Percentiles rank a stretch among this genome's conserved stretches.
Conservation (phyloP, 64 coral and sea anemone species). For the Catalaphyllia jardinei region DNA sequence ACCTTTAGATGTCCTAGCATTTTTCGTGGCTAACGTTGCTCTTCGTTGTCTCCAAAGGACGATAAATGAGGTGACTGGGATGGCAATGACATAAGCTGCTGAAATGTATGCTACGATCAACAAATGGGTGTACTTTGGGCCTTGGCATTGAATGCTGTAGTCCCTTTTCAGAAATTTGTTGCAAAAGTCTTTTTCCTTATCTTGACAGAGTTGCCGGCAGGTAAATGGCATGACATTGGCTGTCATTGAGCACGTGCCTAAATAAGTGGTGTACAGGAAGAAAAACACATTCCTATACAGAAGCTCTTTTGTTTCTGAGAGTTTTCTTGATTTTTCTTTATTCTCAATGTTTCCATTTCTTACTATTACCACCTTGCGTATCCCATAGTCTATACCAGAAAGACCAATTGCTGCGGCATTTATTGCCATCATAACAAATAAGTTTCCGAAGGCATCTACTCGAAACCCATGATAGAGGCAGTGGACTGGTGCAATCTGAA, state of each 20-base stretch:
- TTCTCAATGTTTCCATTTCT: neutral
- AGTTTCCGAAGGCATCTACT: neutral
- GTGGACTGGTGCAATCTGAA: neutral
- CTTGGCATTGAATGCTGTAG: too few relatives aligned
- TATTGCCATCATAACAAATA: conserved; percentile 13
- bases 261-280: conserved; percentile 15
- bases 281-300: conserved; percentile 13
- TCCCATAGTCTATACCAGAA: neutral
- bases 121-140: neutral
- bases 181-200: neutral
- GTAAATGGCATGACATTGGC: conserved; percentile 19
- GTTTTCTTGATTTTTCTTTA: neutral
- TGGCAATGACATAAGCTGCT: neutral
- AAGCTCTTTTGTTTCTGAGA: conserved; percentile 17
- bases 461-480: neutral
- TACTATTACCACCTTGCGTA: neutral
- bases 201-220: conserved; percentile 31
- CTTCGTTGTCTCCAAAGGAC: too few relatives aligned
- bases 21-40: neutral
- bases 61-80: neutral
- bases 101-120: neutral
- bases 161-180: neutral
- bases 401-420: neutral
- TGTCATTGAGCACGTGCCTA: conserved; percentile 5
- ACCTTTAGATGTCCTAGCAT: neutral